Conservation (phyloP, 30 jellyfish, hydroid and myxozoan species). For the Turritopsis rubra region DNA sequence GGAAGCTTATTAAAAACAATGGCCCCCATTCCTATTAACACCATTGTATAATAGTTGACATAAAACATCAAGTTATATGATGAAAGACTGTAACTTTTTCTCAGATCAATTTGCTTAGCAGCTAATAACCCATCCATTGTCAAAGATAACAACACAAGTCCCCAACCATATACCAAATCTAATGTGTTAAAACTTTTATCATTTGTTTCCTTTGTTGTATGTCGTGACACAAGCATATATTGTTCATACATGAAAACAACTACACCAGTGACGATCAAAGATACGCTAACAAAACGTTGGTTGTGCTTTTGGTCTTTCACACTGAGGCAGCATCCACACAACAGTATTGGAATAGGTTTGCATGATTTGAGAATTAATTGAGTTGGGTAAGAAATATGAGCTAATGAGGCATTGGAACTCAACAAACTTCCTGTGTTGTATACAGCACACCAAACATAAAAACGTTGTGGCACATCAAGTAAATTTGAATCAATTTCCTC, state of each 20-base stretch:
- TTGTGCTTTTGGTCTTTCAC: conserved; percentile 16
- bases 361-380: conserved; percentile 69
- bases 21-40: conserved; percentile 30
- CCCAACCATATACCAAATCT: conserved; percentile 23
- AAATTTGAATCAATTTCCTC: no score
- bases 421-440: conserved; percentile 40
- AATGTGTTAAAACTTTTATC: neutral
- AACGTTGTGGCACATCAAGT: neutral
- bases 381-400: conserved; percentile 53
- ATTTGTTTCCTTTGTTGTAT: neutral
- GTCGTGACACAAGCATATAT: neutral
- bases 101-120: conserved; percentile 39
- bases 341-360: conserved; percentile 48
- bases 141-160: conserved; percentile 41
- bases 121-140: conserved; percentile 71
- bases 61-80: conserved; percentile 50
- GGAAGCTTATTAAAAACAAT: conserved; percentile 33
- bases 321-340: conserved; percentile 24
- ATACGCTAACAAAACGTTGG: conserved; percentile 44
- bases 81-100: conserved; percentile 13
- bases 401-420: conserved; percentile 50
- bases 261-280: conserved; percentile 52
- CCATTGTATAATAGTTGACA: conserved; percentile 44
- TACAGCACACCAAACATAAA: conserved; percentile 33
- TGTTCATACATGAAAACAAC: conserved; percentile 51